Conservation (phyloP, 2,888 invertebrate species). For the Amiota communis region DNA sequence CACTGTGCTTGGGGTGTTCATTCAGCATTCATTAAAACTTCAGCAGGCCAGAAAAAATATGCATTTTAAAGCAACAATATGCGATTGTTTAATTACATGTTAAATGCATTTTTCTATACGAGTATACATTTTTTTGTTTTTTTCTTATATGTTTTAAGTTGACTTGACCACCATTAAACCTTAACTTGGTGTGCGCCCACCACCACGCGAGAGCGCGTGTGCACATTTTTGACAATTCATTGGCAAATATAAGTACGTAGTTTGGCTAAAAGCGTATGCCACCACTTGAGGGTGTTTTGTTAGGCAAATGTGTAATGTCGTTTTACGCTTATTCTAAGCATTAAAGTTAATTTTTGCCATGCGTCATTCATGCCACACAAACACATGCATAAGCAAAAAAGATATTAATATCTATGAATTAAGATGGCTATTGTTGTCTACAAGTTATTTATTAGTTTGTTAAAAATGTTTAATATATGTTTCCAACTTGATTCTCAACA, state of each 20-base stretch:
- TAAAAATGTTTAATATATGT: slow-evolving; percentile 26
- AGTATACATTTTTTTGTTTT: background rate
- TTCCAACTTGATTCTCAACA: slow-evolving; percentile 1
- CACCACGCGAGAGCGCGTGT: slow-evolving; percentile 42
- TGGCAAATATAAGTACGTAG: slow-evolving; percentile 25
- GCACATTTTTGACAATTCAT: slow-evolving; percentile 40
- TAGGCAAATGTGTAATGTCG: background rate
- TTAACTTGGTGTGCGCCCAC: background rate
- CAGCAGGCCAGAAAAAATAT: background rate
- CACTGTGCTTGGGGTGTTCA: too few species aligned
- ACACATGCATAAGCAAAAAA: background rate
- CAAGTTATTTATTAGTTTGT: slow-evolving; percentile 33
- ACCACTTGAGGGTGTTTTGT: slow-evolving; percentile 14
- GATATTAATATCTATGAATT: background rate
- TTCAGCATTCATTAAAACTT: too few species aligned
- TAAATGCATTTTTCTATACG: slow-evolving; percentile 58
- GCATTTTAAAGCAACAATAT: background rate
- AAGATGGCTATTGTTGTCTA: slow-evolving; percentile 18
- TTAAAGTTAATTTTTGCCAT: background rate
- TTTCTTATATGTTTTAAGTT: background rate
- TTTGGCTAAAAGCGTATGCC: slow-evolving; percentile 32
- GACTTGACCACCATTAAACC: slow-evolving; percentile 43
- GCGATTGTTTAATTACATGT: slow-evolving; percentile 63
- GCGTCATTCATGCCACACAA: slow-evolving; percentile 12
- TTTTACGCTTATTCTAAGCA: background rate